Base-by-base conservation (phyloP, 2,888 invertebrate species). In the Troides helena region DNA sequence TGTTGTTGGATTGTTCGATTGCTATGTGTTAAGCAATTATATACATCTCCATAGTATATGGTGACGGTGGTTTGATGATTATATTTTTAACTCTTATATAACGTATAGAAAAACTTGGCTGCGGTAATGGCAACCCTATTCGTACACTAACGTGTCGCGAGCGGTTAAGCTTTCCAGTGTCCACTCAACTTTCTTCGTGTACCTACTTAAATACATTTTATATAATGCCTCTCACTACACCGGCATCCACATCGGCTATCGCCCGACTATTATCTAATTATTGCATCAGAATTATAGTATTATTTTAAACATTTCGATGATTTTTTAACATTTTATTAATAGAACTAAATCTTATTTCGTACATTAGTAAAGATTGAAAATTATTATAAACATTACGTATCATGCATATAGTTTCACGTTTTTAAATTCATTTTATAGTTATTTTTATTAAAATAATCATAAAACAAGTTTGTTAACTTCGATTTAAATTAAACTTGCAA, bases 251-350 rank as follows among this genome's bases (percentile, higher is more conserved):
- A 46, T 57, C 72, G 82, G 81, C 80, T 83, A 83, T 84, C 83
- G 85, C 83, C 85, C 85, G 65, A 61, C 67, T 83, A 85, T 88
- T 89, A 89, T 86, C 88, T 89, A 89, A 89, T 87, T 88, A 83
- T 89, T 88, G 80, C 85, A 77, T 80, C 85, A 85, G 72, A 70
- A 80, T 87, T 85, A 82, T 81, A 85, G 81, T 83, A 85, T 63
- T 57, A 39, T 56, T 62, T 53, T 39, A 21, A 17, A 56, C 8
- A 30, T n/a, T 58, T 43, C 2, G 12, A 36, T 23, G 50, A 12
- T 23, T 23, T 56, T 64, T 18, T 17, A 50, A 50, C 8, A 3
- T 50, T 50, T 50, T 50, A 7, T 50, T 50, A 17, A 17, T 50
- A 18, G 2, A 7, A 50, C 18, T 30, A 30, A 30, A 50, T 1